phyloP scores from a whole-genome alignment of 2,113 vertebrate genomes.

The Nettapus auritus region DNA sequence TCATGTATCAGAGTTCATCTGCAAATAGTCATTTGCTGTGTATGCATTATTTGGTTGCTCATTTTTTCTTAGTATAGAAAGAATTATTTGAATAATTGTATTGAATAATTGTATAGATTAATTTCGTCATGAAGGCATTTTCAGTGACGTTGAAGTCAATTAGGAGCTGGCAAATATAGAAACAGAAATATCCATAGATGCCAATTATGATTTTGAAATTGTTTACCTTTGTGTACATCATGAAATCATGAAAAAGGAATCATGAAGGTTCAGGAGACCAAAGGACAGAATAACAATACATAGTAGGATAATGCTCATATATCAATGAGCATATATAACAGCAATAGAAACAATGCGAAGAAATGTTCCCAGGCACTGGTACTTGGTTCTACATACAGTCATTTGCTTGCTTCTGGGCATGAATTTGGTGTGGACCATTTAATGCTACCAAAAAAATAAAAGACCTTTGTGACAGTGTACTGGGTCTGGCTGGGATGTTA shows the following conservation, averaged over 20 bases:
- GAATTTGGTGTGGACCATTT: background rate
- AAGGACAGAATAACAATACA: background rate
- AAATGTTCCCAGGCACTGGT: background rate
- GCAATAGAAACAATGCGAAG: background rate
- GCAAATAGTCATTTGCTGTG: background rate
- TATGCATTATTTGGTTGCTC: background rate
- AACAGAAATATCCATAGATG: background rate
- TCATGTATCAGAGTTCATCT: background rate
- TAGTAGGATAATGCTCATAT: background rate
- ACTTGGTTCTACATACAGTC: background rate
- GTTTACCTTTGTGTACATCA: background rate
- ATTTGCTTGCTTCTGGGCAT: background rate
- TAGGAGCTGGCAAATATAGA: background rate
- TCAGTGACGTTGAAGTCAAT: background rate
- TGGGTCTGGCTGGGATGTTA: too few species aligned
- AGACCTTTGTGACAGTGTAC: background rate
- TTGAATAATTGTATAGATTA: background rate
- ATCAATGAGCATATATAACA: background rate
- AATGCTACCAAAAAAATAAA: fast-evolving
- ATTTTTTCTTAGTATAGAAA: background rate
- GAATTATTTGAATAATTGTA: background rate
- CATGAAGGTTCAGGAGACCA: background rate
- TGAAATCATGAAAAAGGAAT: background rate
- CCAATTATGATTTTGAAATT: background rate
- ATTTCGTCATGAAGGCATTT: background rate